Percentiles rank a stretch among this genome's conserved stretches.
phyloP scores from a whole-genome alignment of 2,113 vertebrate genomes.

The Capreolus pygargus region DNA sequence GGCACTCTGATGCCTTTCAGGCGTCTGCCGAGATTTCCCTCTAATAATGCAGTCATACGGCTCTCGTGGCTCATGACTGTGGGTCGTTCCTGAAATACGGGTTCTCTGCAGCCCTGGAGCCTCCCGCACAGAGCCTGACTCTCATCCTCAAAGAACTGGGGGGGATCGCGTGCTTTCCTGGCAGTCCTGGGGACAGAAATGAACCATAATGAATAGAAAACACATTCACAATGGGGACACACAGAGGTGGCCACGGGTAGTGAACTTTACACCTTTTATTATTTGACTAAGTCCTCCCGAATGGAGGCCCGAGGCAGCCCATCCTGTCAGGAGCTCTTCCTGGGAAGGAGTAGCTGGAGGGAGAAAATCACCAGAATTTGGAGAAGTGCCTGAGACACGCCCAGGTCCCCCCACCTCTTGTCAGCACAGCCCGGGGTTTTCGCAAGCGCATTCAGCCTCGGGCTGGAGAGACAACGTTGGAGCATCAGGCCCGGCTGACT shows the following conservation, averaged over 20 bases:
- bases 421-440: background rate
- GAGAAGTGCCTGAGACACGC: background rate
- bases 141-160: background rate
- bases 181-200: background rate
- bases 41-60: slow-evolving; percentile 70
- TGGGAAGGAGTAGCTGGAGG: background rate
- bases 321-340: background rate
- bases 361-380: background rate
- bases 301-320: background rate
- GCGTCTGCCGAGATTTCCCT: slow-evolving; percentile 70
- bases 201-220: background rate
- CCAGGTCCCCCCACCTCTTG: background rate
- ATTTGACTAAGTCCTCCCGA: background rate
- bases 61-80: slow-evolving; percentile 52
- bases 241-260: rapidly evolving
- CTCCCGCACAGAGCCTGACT: background rate
- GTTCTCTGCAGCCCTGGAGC: background rate
- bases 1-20: slow-evolving; percentile 67
- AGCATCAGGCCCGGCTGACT: background rate
- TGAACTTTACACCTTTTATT: rapidly evolving
- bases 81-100: slow-evolving; percentile 54
- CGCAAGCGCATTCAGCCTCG: rapidly evolving
- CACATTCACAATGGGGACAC: rapidly evolving
- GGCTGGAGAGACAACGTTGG: background rate
- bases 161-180: background rate